Evolutionary conservation across 1,140 invertebrate genomes (phyloP), one percentile per base, ranked within the genome.

Genomic region (Musca domestica): DNA sequence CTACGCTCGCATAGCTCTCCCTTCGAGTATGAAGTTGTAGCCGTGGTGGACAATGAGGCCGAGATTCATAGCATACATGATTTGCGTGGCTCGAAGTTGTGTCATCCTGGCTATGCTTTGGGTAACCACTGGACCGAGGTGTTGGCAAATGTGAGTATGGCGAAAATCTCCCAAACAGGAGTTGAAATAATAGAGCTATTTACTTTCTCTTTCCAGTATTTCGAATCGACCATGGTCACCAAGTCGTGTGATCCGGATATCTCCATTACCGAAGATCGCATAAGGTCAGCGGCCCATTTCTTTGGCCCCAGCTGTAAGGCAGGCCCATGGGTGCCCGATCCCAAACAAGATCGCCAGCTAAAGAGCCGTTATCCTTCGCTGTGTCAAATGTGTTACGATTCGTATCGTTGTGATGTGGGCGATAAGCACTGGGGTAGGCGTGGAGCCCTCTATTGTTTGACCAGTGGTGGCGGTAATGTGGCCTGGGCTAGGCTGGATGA

Each of bases 401-500:
- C 87, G 0, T 68, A 74, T 5, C 80, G 74, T 19, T 95, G 92
- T 74, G 88, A 87, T 17, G 79, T 82, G 0, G 83, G 83, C 27
- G 94, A 96, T 77, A 89, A 88, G 67, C 95, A 92, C 82, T 91
- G 90, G 84, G 94, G 94, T 2, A 85, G 89, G 61, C 84, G 88
- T 54, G 94, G 94, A 7, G 88, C 92, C 0, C 82, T 95, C 1
- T 83, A 88, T 20, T 97, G 95, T 75, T 80, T 96, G 12, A 87
- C 88, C 15, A 89, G 91, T 70, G 88, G 88, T 19, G 83, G 83
- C 4, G 94, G 92, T 0, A 90, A 95, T 73, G 85, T 95, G 12
- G 90, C 91, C 25, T 96, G 94, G 89, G 87, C 91, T 0, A 88
- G 91, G 68, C 80, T 88, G 1, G 86, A 88, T 64, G 88, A 90